Percentiles rank a stretch among this genome's conserved stretches.
These are phyloP conservation scores for Danionella dracula DNA, from an alignment of 2,797 vertebrate species.

Conservation along the genomic window DNA sequence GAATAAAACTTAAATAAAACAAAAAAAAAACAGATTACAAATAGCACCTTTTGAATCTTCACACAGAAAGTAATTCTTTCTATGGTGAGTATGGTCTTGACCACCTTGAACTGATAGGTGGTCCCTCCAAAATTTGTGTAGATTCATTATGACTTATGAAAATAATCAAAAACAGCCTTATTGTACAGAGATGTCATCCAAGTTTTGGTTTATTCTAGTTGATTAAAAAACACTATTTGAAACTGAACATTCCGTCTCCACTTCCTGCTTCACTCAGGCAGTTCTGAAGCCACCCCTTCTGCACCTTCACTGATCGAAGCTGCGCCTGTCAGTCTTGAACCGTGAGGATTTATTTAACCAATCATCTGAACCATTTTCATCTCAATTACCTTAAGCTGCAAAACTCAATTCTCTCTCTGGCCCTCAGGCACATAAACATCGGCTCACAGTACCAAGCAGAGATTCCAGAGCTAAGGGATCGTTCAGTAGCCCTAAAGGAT, in stretches of 20 bases:
- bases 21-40: too few species aligned
- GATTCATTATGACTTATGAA: too few species aligned
- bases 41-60: too few species aligned
- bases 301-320: conserved; percentile 84
- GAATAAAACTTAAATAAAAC: too few species aligned
- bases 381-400: conserved; percentile 66
- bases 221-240: too few species aligned
- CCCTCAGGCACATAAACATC: conserved; percentile 87
- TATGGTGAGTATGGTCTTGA: too few species aligned
- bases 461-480: conserved; percentile 80
- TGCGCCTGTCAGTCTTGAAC: conserved; percentile 96
- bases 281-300: conserved; percentile 86
- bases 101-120: too few species aligned
- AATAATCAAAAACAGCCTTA: too few species aligned
- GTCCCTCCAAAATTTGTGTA: too few species aligned
- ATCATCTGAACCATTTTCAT: too few species aligned
- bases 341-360: conserved; percentile 73
- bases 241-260: too few species aligned
- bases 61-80: too few species aligned
- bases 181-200: background rate
- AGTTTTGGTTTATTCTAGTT: background rate
- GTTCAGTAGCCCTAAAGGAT: conserved; percentile 71
- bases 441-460: conserved; percentile 91
- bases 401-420: background rate
- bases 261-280: conserved; percentile 48